Base-by-base conservation (phyloP, 2,888 invertebrate genomes). In the Dynastes hyllus region DNA sequence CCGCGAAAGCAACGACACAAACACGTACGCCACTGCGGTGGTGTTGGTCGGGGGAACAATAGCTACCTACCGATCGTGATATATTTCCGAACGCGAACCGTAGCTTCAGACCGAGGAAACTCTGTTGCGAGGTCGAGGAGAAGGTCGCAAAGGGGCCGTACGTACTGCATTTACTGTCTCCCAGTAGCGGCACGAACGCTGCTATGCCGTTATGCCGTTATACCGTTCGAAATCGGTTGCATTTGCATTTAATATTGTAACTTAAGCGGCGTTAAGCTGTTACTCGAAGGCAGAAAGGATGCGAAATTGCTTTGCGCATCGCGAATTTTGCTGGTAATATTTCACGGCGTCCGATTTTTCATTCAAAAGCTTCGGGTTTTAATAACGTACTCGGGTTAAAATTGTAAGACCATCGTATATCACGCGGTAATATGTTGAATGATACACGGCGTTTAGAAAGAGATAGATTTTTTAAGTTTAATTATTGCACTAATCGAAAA, bases 31-130 rank as follows among this genome's bases (percentile, higher is more conserved):
- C n/a, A n/a, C 5, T n/a, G 55, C 8, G 0, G 45, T 45, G 8
- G 45, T 45, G 32, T 5, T 37, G 32, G 32, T 6, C 5, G 11
- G 16, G 55, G 40, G 13, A 40, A 66, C 40, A 66, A 66, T 66
- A 66, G 40, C 40, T n/a, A 65, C 51, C 51, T 8, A 55, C n/a
- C 66, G 40, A 66, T 66, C 66, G 66, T 66, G 66, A 66, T 66
- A 66, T 66, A 66, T 66, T 66, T 5, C 45, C n/a, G 16, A 40
- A 16, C 16, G 9, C 32, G 40, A 5, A 8, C 45, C 11, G 11
- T 55, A 16, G 5, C 16, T 16, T n/a, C 16, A 16, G 16, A 55
- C 16, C 55, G 5, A 40, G 40, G 66, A 13, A 66, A 66, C 32
- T 66, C 40, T 45, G 66, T 66, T 45, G 16, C 66, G 9, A 32